Percentiles rank a stretch among this genome's conserved stretches.
Conservation (phyloP, 2,888 invertebrate genomes). For the Torymus aiolomorphi region DNA sequence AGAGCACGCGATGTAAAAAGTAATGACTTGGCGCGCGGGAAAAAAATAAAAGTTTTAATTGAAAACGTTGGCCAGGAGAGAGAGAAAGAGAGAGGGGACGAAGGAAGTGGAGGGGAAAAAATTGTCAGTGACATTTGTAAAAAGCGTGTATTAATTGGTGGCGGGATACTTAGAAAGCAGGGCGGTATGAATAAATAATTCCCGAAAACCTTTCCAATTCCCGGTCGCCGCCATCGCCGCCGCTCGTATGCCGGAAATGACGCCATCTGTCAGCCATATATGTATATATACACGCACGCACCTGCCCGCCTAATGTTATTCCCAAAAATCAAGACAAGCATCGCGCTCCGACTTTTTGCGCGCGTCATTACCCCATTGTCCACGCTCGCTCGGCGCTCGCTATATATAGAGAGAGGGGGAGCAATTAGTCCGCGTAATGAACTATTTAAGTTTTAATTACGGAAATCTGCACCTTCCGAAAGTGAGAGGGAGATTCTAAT, state of each 20-base stretch:
- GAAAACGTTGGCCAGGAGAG: not conserved
- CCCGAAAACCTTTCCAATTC: constrained; percentile 63
- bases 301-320: constrained; percentile 31
- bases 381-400: not conserved
- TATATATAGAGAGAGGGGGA: too few species aligned
- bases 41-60: constrained; percentile 20
- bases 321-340: constrained; percentile 9
- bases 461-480: constrained; percentile 15
- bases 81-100: too few species aligned
- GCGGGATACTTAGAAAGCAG: too few species aligned
- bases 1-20: not conserved
- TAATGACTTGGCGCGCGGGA: not conserved
- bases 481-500: constrained; percentile 32
- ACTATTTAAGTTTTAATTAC: constrained; percentile 36
- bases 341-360: too few species aligned
- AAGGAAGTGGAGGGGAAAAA: not conserved
- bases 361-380: constrained; percentile 5
- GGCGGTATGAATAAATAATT: constrained; percentile 62
- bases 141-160: constrained; percentile 21
- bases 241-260: constrained; percentile 63
- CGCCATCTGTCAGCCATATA: constrained; percentile 67
- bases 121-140: not conserved
- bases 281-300: constrained; percentile 67
- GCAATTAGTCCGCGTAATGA: constrained; percentile 37
- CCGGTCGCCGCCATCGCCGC: constrained; percentile 58